A percentile compares a stretch with the other conserved stretches of the same genome.
Evolutionary conservation across 2,113 vertebrate genomes (phyloP).

Genomic region (Otis tarda): DNA sequence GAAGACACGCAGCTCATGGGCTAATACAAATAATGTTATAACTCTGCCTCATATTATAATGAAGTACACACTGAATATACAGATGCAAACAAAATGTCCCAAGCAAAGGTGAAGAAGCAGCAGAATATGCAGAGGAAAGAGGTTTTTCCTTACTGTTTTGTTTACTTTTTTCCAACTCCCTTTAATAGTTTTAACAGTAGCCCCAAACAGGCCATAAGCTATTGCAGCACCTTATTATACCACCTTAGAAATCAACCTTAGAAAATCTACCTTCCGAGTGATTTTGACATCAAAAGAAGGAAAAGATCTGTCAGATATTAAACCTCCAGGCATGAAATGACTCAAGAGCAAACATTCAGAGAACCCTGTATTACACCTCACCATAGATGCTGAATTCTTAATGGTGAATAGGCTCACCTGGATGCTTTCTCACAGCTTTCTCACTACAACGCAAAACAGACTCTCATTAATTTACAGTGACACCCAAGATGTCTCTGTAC

Average conservation of each 20-base stretch:
- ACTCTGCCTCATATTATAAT: background rate
- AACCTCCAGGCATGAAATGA: background rate
- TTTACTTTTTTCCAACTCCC: background rate
- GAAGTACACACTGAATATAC: background rate
- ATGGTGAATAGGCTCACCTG: background rate
- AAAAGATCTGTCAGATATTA: background rate
- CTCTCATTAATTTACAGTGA: conserved; percentile 26
- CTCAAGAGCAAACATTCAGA: background rate
- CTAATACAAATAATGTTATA: background rate
- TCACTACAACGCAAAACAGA: conserved; percentile 37
- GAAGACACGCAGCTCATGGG: background rate
- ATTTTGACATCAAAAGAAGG: background rate
- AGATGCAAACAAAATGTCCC: background rate
- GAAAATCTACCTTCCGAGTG: conserved; percentile 1
- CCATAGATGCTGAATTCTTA: background rate
- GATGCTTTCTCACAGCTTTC: conserved; percentile 22
- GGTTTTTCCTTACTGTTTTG: background rate
- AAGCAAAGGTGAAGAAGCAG: background rate
- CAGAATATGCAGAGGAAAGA: background rate
- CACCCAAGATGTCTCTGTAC: conserved; percentile 26
- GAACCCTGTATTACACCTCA: background rate
- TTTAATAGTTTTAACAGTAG: background rate
- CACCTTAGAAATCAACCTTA: background rate
- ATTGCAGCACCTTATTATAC: background rate
- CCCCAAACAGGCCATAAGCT: background rate